Evolutionary conservation across 1,140 invertebrate species (phyloP), one percentile per base, ranked within the genome.

Genomic region (Drosophila sechellia): DNA sequence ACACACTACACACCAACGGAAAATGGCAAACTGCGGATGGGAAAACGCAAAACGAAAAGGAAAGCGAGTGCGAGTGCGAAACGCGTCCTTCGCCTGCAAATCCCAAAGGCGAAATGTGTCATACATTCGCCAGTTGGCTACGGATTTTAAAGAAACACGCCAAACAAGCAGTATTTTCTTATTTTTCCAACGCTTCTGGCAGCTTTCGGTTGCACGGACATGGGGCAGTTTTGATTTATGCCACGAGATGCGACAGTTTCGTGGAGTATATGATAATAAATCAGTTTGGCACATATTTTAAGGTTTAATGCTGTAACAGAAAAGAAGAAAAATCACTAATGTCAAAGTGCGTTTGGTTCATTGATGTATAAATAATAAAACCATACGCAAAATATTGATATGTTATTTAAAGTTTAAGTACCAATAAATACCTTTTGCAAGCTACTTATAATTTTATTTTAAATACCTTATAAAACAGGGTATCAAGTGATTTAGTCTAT

Each of bases 61-160:
- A 53, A n/a, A n/a, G 35, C 12, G 37, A 60, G 46, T 39, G 15
- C 39, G 20, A 27, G 37, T 31, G 40, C 46, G 65, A 45, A 60
- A 50, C 31, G 59, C 35, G 53, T 66, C 59, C 71, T 57, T 66
- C 45, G 60, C 34, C 50, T 27, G 72, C 17, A 75, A 75, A 75
- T 75, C 72, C 71, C 72, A 66, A 40, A 60, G 15, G 55, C 48
- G 20, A 56, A 75, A 69, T 68, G 63, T 81, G 79, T 83, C 70
- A 83, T 73, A 79, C 55, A 79, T 61, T 78, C 69, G 45, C 45
- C 77, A 74, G 76, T 79, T 79, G 70, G 61, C 78, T 56, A 35
- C 46, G 72, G 52, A 60, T 72, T 81, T 81, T 35, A 27, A 10
- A 35, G 20, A 39, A 37, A 31, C 31, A n/a, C 34, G n/a, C 31